Percentiles rank a stretch among this genome's conserved stretches.
Conservation (phyloP, 2,888 invertebrate genomes). For the Pantelozetes paolii region DNA sequence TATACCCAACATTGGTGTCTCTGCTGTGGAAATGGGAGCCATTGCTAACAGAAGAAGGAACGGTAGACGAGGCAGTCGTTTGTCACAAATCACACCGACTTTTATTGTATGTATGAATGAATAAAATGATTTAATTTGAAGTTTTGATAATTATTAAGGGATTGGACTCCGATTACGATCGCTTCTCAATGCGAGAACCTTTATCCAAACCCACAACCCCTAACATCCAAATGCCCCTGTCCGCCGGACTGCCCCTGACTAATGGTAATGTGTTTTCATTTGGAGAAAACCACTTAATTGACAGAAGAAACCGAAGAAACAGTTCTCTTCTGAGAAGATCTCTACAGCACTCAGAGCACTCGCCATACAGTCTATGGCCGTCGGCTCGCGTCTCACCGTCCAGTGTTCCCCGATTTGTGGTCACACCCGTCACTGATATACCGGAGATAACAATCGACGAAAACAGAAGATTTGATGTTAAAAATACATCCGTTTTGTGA, state of each 20-base stretch:
- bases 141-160: background rate
- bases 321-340: conserved; percentile 43
- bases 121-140: background rate
- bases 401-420: conserved; percentile 28
- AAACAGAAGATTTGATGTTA: background rate
- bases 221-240: background rate
- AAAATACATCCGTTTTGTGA: too few species aligned
- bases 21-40: conserved; percentile 13
- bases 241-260: background rate
- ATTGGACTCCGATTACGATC: background rate
- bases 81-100: conserved; percentile 23
- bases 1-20: background rate
- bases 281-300: background rate
- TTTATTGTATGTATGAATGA: background rate
- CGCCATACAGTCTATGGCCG: conserved; percentile 47
- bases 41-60: conserved; percentile 25
- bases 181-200: conserved; percentile 19
- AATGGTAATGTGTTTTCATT: background rate
- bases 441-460: conserved; percentile 6
- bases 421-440: conserved; percentile 34
- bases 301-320: conserved; percentile 20
- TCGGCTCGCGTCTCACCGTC: background rate
- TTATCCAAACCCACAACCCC: background rate
- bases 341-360: conserved; percentile 43
- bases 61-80: background rate